A percentile compares a stretch with the other conserved stretches of the same genome.
These are phyloP conservation scores for Ashinkailepas kermadecensis DNA, from an alignment of 2,888 invertebrate species.

Conservation along the genomic window DNA sequence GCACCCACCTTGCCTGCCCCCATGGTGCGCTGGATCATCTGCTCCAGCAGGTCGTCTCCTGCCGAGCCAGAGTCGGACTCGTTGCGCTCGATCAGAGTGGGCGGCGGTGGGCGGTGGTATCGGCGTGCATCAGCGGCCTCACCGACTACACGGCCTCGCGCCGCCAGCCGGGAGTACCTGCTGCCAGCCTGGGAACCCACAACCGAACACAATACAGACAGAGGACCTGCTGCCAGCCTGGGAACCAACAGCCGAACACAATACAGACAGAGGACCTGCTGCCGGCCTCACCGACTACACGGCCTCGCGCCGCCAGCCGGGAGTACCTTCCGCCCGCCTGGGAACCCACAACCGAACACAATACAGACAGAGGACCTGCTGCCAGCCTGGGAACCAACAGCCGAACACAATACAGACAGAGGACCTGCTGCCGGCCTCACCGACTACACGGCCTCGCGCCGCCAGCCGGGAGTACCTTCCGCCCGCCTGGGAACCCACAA, in stretches of 20 bases:
- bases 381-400: too few species aligned
- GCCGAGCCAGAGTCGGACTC: background rate
- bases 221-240: too few species aligned
- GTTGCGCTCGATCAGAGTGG: background rate
- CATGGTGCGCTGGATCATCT: slow-evolving; percentile 22
- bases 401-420: too few species aligned
- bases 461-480: background rate
- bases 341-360: too few species aligned
- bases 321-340: background rate
- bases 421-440: background rate
- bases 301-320: background rate
- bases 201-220: too few species aligned
- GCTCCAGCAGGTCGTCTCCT: slow-evolving; percentile 5
- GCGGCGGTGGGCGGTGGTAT: slow-evolving; percentile 4
- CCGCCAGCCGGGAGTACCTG: background rate
- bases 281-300: slow-evolving; percentile 3
- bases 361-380: too few species aligned
- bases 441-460: slow-evolving; percentile 19
- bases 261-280: too few species aligned
- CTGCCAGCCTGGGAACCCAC: too few species aligned
- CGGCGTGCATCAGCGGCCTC: slow-evolving; percentile 8
- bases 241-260: too few species aligned
- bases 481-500: too few species aligned
- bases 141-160: slow-evolving; percentile 15
- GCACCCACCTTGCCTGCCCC: background rate